Percentiles rank a stretch among this genome's conserved stretches.
phyloP scores from a whole-genome alignment of 2,797 vertebrate species.

The Craterocephalus amniculus region DNA sequence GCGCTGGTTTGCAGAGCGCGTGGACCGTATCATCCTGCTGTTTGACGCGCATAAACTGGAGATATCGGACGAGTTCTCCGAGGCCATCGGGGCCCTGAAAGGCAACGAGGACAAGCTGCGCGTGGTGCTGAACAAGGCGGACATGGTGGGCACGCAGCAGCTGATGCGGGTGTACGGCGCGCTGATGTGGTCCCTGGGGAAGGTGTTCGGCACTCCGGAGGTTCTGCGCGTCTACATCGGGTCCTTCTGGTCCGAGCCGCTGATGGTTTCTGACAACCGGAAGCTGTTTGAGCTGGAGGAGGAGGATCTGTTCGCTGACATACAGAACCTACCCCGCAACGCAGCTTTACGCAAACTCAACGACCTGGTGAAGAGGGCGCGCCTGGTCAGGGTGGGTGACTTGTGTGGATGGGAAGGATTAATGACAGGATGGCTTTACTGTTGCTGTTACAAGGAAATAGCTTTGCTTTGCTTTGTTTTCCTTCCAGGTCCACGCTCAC shows the following conservation, averaged over 20 bases:
- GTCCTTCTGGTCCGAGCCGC: slow-evolving; percentile 94
- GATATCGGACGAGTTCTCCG: slow-evolving; percentile 95
- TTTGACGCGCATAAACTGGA: slow-evolving; percentile 97
- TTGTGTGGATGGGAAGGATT: neutral
- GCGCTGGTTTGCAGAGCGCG: slow-evolving; percentile 94
- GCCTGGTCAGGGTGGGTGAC: slow-evolving; percentile 89
- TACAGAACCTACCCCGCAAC: slow-evolving; percentile 92
- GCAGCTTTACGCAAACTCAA: slow-evolving; percentile 93
- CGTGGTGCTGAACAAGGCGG: slow-evolving; percentile 96
- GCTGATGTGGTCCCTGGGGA: slow-evolving; percentile 96
- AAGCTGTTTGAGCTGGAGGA: slow-evolving; percentile 93
- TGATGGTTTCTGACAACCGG: slow-evolving; percentile 90
- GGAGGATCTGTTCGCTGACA: slow-evolving; percentile 92
- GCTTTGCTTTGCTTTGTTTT: slow-evolving; percentile 4
- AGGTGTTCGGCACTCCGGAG: slow-evolving; percentile 93
- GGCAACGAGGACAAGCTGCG: slow-evolving; percentile 96
- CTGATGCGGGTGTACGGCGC: slow-evolving; percentile 96
- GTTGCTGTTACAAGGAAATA: neutral
- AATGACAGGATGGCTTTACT: neutral
- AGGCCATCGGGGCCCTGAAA: slow-evolving; percentile 90
- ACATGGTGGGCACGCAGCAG: slow-evolving; percentile 95
- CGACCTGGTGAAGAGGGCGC: slow-evolving; percentile 92
- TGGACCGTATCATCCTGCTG: slow-evolving; percentile 93
- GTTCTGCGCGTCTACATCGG: slow-evolving; percentile 95
- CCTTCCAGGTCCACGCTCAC: slow-evolving; percentile 89